Conservation (phyloP, 2,113 vertebrate species). For the Bufo bufo region DNA sequence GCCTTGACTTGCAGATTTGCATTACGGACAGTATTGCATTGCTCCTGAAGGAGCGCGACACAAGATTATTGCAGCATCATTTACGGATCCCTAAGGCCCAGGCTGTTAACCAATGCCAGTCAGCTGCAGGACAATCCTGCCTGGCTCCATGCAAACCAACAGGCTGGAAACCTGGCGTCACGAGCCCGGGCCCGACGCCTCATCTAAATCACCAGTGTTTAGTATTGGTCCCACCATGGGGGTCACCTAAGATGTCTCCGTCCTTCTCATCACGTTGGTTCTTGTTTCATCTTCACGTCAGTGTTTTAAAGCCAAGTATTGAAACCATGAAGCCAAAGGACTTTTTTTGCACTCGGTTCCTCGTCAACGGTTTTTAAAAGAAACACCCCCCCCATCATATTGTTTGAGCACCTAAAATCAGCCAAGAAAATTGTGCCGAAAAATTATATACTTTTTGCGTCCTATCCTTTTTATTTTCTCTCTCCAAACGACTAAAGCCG, state of each 20-base stretch:
- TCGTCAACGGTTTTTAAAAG: background rate
- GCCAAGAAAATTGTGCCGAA: slow-evolving; percentile 9
- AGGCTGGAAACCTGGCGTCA: background rate
- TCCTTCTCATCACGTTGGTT: background rate
- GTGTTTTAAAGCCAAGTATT: slow-evolving; percentile 41
- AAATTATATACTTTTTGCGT: background rate
- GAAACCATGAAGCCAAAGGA: background rate
- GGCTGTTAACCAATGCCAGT: background rate
- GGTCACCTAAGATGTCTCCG: background rate
- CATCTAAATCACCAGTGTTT: background rate
- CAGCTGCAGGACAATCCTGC: background rate
- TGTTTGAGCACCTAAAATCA: background rate
- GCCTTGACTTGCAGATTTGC: background rate
- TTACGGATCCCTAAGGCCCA: slow-evolving; percentile 9
- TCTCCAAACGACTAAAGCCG: slow-evolving; percentile 2
- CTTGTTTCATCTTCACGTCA: background rate
- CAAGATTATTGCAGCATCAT: background rate
- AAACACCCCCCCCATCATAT: background rate
- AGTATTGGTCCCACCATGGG: background rate
- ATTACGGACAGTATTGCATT: background rate
- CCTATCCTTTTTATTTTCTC: background rate
- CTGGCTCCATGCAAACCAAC: background rate
- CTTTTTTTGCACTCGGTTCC: background rate
- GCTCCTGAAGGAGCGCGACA: background rate
- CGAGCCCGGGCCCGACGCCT: background rate